Evolutionary conservation across 2,888 invertebrate species (phyloP).

Genomic region (Ophion slaviceki): DNA sequence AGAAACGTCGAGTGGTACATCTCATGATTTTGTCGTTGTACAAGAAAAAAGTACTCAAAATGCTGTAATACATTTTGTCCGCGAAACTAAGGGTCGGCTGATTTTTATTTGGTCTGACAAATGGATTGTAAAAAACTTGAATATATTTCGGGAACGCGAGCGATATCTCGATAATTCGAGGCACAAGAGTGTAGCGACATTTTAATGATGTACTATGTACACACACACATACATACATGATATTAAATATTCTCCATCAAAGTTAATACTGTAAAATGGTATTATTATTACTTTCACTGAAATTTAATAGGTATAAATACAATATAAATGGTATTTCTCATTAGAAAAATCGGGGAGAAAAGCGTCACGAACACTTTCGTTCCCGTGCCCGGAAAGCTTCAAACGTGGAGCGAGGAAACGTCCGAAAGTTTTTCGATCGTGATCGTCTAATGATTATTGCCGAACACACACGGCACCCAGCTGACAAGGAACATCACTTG

Average conservation of each 20-base stretch:
- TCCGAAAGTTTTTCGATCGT: conserved; percentile 3
- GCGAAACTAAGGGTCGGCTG: conserved; percentile 42
- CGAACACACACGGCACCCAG: conserved; percentile 1
- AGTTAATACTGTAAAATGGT: conserved; percentile 35
- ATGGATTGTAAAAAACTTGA: conserved; percentile 40
- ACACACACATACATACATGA: conserved; percentile 23
- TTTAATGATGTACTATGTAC: conserved; percentile 43
- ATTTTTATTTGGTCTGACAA: conserved; percentile 39
- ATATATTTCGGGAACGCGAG: conserved; percentile 14
- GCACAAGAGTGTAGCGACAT: conserved; percentile 54
- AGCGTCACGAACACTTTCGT: conserved; percentile 9
- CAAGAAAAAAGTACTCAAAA: conserved; percentile 35
- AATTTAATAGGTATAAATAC: conserved; percentile 52
- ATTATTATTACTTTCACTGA: conserved; percentile 45
- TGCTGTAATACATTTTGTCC: conserved; percentile 69
- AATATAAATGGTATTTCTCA: conserved; percentile 36
- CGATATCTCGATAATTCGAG: conserved; percentile 46
- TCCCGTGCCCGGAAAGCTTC: too few species aligned
- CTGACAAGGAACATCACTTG: too few species aligned
- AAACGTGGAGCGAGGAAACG: background rate
- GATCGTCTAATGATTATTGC: conserved; percentile 30
- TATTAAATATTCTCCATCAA: conserved; percentile 24
- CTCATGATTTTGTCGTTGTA: conserved; percentile 68
- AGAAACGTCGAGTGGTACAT: conserved; percentile 67
- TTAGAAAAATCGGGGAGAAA: conserved; percentile 33